Base-by-base conservation (phyloP, 1,140 invertebrate genomes). In the Luehdorfia chinensis region DNA sequence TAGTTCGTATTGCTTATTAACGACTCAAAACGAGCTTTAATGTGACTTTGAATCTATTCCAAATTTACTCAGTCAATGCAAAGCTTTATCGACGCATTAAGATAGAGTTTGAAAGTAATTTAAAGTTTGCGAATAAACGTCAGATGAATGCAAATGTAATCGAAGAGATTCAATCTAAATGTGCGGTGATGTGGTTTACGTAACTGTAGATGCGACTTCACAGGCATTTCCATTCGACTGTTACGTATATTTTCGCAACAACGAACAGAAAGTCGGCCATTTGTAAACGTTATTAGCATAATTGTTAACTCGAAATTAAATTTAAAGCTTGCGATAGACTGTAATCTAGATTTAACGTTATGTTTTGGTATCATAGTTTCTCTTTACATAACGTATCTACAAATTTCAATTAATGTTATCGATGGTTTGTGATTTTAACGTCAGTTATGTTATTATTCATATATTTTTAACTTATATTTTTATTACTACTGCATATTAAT, bases 101-200 rank as follows among this genome's bases (percentile, higher is more conserved):
- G 13, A 43, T 43, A 28, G 23, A 43, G 39, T 16, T 11, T 23
- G 23, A 43, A 43, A 43, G 39, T 43, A 43, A 43, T 43, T 14
- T 43, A 28, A 43, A 43, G 39, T 43, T 43, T 43, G 25, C n/a
- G 39, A 30, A 43, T 43, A 43, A 43, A 43, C 27, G 39, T 43
- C 39, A 43, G 39, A 30, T 43, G 39, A 28, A 43, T 43, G 39
- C 39, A 43, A 43, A 43, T 43, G 28, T 43, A 43, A 43, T 43
- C 25, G 39, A n/a, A n/a, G 9, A 30, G 25, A 15, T 28, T 18
- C 25, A 13, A 30, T 43, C 25, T 27, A 28, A 18, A 43, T 14
- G 12, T 43, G 39, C 39, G 14, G 8, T 18, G 23, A 28, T 43
- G 39, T 28, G 39, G 13, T 14, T 43, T 9, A 2, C 36, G 4